These are phyloP conservation scores for Dasysyrphus tricinctus DNA, from an alignment of 2,888 invertebrate genomes.

Conservation along the genomic window DNA sequence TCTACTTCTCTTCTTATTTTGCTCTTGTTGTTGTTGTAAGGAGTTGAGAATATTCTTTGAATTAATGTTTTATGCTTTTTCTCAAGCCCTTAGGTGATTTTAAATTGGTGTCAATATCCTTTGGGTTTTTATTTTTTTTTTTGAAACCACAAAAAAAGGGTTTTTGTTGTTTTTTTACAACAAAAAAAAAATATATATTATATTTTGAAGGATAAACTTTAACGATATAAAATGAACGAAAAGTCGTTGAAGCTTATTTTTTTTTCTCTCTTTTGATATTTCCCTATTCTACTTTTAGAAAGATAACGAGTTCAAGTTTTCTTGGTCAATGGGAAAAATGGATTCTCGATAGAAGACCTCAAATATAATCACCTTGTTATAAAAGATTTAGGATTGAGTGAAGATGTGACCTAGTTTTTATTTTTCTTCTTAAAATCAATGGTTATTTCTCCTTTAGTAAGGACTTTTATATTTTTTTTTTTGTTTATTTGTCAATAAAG, in stretches of 20 bases:
- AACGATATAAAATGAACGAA: constrained; percentile 13
- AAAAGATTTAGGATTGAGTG: too few relatives aligned
- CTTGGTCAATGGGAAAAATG: constrained; percentile 12
- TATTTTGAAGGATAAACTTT: constrained; percentile 32
- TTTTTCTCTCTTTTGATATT: background rate
- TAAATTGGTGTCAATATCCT: constrained; percentile 44
- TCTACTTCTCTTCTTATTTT: background rate
- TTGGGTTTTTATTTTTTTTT: constrained; percentile 12
- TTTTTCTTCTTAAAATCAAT: too few relatives aligned
- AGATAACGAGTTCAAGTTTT: constrained; percentile 23
- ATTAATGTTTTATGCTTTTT: constrained; percentile 11
- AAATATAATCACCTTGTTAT: background rate
- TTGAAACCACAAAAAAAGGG: background rate
- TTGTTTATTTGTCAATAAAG: too few relatives aligned
- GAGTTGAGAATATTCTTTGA: background rate
- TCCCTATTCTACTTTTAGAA: constrained; percentile 1
- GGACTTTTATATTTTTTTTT: too few relatives aligned
- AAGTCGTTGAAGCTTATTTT: background rate
- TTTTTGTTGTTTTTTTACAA: background rate
- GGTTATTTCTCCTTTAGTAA: too few relatives aligned
- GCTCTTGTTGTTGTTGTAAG: constrained; percentile 11
- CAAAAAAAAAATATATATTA: background rate
- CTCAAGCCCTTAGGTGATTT: constrained; percentile 22
- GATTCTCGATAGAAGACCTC: background rate
- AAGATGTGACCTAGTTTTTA: too few relatives aligned